Percentiles rank a stretch among this genome's conserved stretches.
Conservation (phyloP, 2,113 vertebrate species). For the Oriolus oriolus region DNA sequence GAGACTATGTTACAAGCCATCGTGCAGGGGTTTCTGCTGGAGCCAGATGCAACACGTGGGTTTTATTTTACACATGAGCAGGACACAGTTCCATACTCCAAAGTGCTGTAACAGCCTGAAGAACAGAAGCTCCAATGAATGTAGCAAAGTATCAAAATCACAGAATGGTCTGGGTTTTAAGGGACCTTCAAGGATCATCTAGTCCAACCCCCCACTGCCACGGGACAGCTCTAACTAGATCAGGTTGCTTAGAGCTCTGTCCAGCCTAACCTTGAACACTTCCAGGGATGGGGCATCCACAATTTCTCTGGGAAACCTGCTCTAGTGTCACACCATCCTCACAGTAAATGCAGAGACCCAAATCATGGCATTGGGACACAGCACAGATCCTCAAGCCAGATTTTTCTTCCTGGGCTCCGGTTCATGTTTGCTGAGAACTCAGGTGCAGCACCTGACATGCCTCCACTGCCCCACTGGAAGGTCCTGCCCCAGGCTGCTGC, state of each 20-base stretch:
- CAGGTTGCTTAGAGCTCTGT: background rate
- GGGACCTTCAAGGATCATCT: background rate
- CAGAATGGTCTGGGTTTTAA: background rate
- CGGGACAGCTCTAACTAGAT: background rate
- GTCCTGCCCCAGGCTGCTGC: background rate
- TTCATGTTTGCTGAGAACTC: background rate
- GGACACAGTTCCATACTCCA: background rate
- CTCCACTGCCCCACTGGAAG: background rate
- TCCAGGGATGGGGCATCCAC: background rate
- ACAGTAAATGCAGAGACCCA: background rate
- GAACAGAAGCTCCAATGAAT: background rate
- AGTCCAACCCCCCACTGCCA: background rate
- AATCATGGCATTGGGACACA: background rate
- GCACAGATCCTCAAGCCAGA: background rate
- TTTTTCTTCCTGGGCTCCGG: background rate
- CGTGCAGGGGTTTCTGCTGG: background rate
- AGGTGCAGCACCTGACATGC: rapidly evolving
- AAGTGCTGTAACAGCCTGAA: background rate
- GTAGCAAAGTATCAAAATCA: background rate
- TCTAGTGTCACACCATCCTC: background rate
- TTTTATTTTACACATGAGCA: background rate
- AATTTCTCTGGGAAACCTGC: background rate
- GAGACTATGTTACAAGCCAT: background rate
- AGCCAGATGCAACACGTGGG: background rate
- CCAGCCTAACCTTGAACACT: background rate